Conservation (phyloP, 2,113 vertebrate species). For the Barbus barbus region DNA sequence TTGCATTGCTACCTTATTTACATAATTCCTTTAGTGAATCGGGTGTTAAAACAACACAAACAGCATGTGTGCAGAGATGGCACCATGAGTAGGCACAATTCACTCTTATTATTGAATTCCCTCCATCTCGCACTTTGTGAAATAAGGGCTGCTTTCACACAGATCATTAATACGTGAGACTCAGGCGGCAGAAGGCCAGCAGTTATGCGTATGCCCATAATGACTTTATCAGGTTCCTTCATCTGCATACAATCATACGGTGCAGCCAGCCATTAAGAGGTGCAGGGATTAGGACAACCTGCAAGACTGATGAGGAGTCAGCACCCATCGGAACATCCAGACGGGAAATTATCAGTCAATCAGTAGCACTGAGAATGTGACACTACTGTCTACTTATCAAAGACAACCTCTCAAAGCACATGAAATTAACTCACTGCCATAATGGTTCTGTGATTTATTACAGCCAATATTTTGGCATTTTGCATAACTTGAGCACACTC, state of each 20-base stretch:
- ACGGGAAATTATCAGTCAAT: constrained; percentile 63
- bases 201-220: constrained; percentile 60
- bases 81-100: background rate
- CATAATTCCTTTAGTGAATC: constrained; percentile 11
- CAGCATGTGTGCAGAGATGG: background rate
- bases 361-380: constrained; percentile 29
- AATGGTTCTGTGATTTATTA: constrained; percentile 29
- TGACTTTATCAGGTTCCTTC: constrained; percentile 64
- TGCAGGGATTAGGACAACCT: constrained; percentile 46
- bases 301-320: constrained; percentile 55
- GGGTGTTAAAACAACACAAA: background rate
- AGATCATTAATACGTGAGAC: constrained; percentile 67
- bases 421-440: background rate
- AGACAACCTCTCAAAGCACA: constrained; percentile 21
- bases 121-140: constrained; percentile 2
- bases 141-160: constrained; percentile 48
- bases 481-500: constrained; percentile 33
- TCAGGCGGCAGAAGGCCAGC: constrained; percentile 62
- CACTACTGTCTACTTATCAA: constrained; percentile 28
- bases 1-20: background rate
- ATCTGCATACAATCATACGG: constrained; percentile 75
- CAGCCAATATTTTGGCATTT: constrained; percentile 16
- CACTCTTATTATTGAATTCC: background rate
- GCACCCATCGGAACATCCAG: constrained; percentile 58
- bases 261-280: constrained; percentile 64